phyloP scores from a whole-genome alignment of 2,797 vertebrate species.

The Bradypodion pumilum region DNA sequence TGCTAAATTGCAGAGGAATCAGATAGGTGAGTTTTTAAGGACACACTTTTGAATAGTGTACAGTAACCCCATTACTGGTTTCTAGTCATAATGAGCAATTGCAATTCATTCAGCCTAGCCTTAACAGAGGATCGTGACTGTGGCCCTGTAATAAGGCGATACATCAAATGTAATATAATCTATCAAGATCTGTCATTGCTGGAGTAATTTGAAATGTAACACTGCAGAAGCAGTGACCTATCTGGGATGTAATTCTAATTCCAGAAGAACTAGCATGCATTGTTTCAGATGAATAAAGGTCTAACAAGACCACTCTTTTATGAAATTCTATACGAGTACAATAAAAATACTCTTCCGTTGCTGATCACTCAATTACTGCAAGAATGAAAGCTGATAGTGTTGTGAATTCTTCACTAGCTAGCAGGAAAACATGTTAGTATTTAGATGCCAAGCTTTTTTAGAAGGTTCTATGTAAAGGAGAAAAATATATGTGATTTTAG shows the following conservation, averaged over 20 bases:
- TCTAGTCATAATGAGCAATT: not conserved
- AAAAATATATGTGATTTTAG: not conserved
- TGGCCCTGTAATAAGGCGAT: not conserved
- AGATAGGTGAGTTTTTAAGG: not conserved
- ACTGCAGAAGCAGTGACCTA: not conserved
- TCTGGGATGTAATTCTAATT: not conserved
- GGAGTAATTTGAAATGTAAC: slow-evolving; percentile 11
- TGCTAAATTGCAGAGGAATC: not conserved
- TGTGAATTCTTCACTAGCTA: not conserved
- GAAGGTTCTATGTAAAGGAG: not conserved
- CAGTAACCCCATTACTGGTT: not conserved
- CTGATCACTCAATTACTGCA: not conserved
- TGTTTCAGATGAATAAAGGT: not conserved
- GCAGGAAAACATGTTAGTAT: not conserved
- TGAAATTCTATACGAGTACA: not conserved
- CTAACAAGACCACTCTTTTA: not conserved
- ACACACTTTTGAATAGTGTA: not conserved
- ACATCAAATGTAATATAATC: not conserved
- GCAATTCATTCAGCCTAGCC: not conserved
- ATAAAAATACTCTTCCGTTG: not conserved
- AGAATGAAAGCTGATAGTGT: rapidly evolving
- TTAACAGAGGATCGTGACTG: not conserved
- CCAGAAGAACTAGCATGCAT: not conserved
- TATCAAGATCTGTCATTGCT: not conserved
- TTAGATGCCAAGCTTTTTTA: not conserved